Evolutionary conservation across 2,797 vertebrate species (phyloP).

Genomic region (Simalia tracyae): DNA sequence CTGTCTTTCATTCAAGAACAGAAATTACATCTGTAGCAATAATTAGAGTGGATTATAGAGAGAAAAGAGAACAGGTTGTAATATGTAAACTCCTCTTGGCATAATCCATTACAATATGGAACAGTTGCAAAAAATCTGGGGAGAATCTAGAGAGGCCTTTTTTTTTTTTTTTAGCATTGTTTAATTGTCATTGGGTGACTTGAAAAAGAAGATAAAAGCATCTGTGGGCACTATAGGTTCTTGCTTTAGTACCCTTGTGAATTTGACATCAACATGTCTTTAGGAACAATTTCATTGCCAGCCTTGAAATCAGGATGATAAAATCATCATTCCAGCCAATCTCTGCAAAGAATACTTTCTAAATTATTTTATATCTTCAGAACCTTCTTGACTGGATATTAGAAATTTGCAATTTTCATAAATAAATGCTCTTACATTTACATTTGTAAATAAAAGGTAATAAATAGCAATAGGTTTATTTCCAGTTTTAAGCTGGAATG

Average conservation of each 20-base stretch:
- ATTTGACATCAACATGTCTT: neutral
- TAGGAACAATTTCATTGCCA: neutral
- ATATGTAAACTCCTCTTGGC: neutral
- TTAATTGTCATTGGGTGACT: constrained; percentile 28
- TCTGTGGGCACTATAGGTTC: neutral
- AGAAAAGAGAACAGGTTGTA: neutral
- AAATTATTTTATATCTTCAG: neutral
- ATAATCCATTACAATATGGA: constrained; percentile 12
- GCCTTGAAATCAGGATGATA: neutral
- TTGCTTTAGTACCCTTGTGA: neutral
- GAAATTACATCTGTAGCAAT: neutral
- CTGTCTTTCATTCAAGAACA: neutral
- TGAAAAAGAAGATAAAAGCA: constrained; percentile 41
- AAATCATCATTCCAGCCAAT: neutral
- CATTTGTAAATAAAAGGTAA: neutral
- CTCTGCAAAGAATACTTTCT: neutral
- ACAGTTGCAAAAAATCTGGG: constrained; percentile 1
- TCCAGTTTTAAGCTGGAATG: neutral
- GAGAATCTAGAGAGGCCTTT: neutral
- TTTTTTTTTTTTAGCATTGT: constrained; percentile 28
- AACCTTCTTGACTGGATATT: neutral
- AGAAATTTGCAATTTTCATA: neutral
- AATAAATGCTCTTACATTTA: neutral
- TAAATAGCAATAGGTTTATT: too few species aligned
- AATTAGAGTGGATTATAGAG: neutral